Conservation (phyloP, 2,888 invertebrate genomes). For the Meloe dianella region DNA sequence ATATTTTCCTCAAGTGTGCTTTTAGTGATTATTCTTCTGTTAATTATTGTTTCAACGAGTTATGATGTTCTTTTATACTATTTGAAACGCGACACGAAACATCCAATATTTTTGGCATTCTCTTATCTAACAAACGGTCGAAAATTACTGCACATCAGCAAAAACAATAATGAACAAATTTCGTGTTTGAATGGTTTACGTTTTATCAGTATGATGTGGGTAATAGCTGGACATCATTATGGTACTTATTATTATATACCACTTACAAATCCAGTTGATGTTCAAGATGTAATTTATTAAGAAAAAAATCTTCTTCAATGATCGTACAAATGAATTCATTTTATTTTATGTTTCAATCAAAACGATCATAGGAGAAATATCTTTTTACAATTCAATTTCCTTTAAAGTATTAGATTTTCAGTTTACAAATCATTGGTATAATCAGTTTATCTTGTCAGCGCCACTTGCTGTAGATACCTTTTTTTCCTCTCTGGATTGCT, state of each 20-base stretch:
- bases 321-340: too few species aligned
- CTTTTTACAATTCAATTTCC: background rate
- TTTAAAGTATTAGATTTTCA: slow-evolving; percentile 43
- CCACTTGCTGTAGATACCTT: slow-evolving; percentile 70
- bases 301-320: too few species aligned
- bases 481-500: slow-evolving; percentile 69
- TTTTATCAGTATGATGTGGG: slow-evolving; percentile 47
- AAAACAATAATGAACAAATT: slow-evolving; percentile 41
- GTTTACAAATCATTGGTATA: slow-evolving; percentile 49
- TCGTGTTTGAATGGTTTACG: slow-evolving; percentile 44
- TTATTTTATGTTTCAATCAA: too few species aligned
- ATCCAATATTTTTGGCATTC: slow-evolving; percentile 42
- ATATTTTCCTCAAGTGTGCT: slow-evolving; percentile 8
- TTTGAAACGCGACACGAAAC: slow-evolving; percentile 25
- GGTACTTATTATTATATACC: slow-evolving; percentile 9
- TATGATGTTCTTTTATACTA: slow-evolving; percentile 14
- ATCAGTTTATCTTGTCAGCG: slow-evolving; percentile 55
- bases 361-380: background rate
- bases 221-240: slow-evolving; percentile 45
- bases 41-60: background rate
- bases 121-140: slow-evolving; percentile 43
- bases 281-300: background rate
- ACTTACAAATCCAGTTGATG: background rate
- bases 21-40: background rate
- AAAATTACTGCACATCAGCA: slow-evolving; percentile 40